Base-by-base conservation (phyloP, 2,797 vertebrate genomes). In the Brachymystax lenok region DNA sequence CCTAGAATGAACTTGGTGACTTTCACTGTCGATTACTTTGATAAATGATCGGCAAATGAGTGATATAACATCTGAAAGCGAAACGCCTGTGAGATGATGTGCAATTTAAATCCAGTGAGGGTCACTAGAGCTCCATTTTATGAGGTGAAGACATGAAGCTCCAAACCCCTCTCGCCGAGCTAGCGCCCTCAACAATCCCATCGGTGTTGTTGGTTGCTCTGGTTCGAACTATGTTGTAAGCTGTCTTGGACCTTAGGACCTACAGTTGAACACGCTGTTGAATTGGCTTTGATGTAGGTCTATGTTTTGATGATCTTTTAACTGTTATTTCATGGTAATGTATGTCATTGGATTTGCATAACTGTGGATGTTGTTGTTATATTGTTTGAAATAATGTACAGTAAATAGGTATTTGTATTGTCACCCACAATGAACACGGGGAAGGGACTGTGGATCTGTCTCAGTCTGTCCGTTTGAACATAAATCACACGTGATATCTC, bases 61-160 rank as follows among this genome's bases (percentile, higher is more conserved):
- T 46, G 17, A 28, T 16, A 30, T 4, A 35, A 69, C 10, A 19
- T 17, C 30, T 7, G 33, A 69, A 69, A 40, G 27, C 24, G 3
- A 67, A 67, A 33, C 7, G 16, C 64, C 14, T 67, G 64, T 30
- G 12, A 67, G 17, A 17, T 19, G 3, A 46, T 24, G 16, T 70
- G 10, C 8, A 1, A 12, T 70, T 70, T 24, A 21, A 1, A 7
- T 70, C 74, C 90, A 84, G 1, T 27, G 24, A 82, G 75, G 66
- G 87, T 83, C 54, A 61, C 78, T 80, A 50, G 71, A 73, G 78
- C 51, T 84, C 84, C 72, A 81, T 35, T 4, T 30, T 40, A 3
- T 70, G 17, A 21, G 30, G 4, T 46, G 33, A 21, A 19, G 16
- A 5, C 16, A 28, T 66, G 24, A 28, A 0, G 27, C 27, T 66